Evolutionary conservation across 2,113 vertebrate genomes (phyloP), one percentile per base, ranked within the genome.

Genomic region (Oreochromis tanganicae): DNA sequence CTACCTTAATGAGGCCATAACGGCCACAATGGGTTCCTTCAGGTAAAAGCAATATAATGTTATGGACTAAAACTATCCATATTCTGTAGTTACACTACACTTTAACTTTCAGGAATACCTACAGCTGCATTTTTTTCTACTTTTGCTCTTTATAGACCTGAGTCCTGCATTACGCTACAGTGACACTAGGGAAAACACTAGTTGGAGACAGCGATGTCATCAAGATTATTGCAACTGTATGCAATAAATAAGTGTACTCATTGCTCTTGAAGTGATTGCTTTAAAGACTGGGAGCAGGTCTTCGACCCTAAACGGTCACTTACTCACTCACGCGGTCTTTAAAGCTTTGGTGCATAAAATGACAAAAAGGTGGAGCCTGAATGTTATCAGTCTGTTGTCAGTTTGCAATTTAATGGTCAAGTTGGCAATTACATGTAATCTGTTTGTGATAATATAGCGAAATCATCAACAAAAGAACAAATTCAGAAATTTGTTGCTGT

Each of bases 71-170:
- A 80, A 41, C 32, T 7, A 43, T 32, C 71, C 5, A 19, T 52
- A 78, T 78, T 41, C 21, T 29, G 19, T 11, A 73, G 75, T 87
- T 66, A 29, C 6, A 68, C 36, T 46, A 9, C 48, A 80, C n/a
- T 82, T 55, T 55, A 52, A 68, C 84, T 68, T 68, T 75, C 82
- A 57, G 71, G 48, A 52, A 41, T 68, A 81, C 9, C 12, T 46
- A 38, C 14, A 59, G 71, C 38, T 80, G 46, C 16, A 13, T 75
- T 12, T 75, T 19, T 75, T 73, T 27, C 21, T 17, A 50, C 24
- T 75, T 75, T 75, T 75, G 24, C 43, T 75, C 43, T 75, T 50
- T 50, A 7, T 50, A 75, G 43, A 75, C 12, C 16, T 8, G 71
- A 75, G 21, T 73, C 4, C 10, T 48, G 14, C 24, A 19, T 75